These are phyloP conservation scores for Cynoglossus semilaevis DNA, from an alignment of 2,113 vertebrate genomes.

Conservation along the genomic window DNA sequence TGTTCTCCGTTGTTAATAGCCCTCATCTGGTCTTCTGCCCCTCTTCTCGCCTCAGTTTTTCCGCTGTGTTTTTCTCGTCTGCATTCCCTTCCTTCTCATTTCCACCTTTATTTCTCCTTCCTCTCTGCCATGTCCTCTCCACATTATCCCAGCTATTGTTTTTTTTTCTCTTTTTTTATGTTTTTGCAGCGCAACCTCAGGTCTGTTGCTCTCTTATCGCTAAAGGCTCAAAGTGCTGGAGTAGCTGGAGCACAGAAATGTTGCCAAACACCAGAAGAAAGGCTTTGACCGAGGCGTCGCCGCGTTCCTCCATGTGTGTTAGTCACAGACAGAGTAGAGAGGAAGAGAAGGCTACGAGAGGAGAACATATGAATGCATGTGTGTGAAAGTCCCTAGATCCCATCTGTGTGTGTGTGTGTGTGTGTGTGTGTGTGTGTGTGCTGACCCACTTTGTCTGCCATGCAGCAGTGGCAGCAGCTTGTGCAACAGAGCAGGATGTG, in stretches of 20 bases:
- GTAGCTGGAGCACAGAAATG: slow-evolving; percentile 52
- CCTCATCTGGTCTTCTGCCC: background rate
- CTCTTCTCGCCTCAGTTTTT: background rate
- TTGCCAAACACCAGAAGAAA: slow-evolving; percentile 31
- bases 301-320: slow-evolving; percentile 10
- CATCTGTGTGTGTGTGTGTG: slow-evolving; percentile 7
- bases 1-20: background rate
- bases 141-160: slow-evolving; percentile 27
- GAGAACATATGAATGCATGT: slow-evolving; percentile 35
- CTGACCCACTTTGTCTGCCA: slow-evolving; percentile 69
- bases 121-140: background rate
- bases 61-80: background rate
- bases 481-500: slow-evolving; percentile 68
- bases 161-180: background rate
- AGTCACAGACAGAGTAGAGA: background rate
- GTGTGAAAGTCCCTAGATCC: slow-evolving; percentile 17
- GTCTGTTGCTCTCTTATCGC: slow-evolving; percentile 27
- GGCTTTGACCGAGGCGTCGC: slow-evolving; percentile 33
- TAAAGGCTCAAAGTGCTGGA: slow-evolving; percentile 28
- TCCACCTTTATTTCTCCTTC: background rate
- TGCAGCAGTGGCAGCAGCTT: slow-evolving; percentile 63
- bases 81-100: background rate
- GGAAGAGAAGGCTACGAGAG: slow-evolving; percentile 8
- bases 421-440: slow-evolving; percentile 24
- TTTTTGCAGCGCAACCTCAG: slow-evolving; percentile 4